Base-by-base conservation (phyloP, 1,140 invertebrate species). In the Vollenhovia emeryi region DNA sequence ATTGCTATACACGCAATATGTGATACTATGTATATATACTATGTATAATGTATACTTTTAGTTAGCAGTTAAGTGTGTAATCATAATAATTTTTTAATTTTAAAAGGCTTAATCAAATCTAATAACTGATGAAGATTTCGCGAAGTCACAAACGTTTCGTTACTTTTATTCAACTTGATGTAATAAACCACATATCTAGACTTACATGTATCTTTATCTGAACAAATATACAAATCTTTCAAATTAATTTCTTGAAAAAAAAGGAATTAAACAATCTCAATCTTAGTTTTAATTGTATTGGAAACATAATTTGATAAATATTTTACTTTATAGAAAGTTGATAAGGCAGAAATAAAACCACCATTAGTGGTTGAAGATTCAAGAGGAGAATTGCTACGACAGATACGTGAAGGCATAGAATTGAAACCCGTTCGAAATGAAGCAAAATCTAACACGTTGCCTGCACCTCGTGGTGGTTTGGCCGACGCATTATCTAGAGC, bases 401-500 rank as follows among this genome's bases (percentile, higher is more conserved):
- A 90, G 73, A 90, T 90, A 94, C 95, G 97, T 89, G 96, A 96
- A 91, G 98, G 98, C 66, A 95, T 97, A 74, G 96, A 96, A 86
- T 94, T 99, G 36, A 97, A 96, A 93, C 96, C 97, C 21, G 97
- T 96, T 60, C 40, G 66, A 48, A 90, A 87, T 9, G 85, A 89
- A 62, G 86, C 71, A n/a, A 91, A 91, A 96, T 15, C 95, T 97
- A 33, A 96, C 98, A 95, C 59, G 9, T 48, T 60, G 80, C 86
- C 93, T 75, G 86, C 90, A 62, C 92, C 91, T 76, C 93, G 95
- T 83, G 95, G 96, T 87, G 97, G 97, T 52, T 95, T 98, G 68
- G 97, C 97, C n/a, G 97, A 96, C 52, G 98, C 97, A 5, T 95
- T 98, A 79, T 97, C 97, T 3, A 95, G 96, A 82, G 98, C 97